A percentile compares a stretch with the other conserved stretches of the same genome.
Evolutionary conservation across 2,113 vertebrate genomes (phyloP).

Genomic region (Paedocypris sp.): DNA sequence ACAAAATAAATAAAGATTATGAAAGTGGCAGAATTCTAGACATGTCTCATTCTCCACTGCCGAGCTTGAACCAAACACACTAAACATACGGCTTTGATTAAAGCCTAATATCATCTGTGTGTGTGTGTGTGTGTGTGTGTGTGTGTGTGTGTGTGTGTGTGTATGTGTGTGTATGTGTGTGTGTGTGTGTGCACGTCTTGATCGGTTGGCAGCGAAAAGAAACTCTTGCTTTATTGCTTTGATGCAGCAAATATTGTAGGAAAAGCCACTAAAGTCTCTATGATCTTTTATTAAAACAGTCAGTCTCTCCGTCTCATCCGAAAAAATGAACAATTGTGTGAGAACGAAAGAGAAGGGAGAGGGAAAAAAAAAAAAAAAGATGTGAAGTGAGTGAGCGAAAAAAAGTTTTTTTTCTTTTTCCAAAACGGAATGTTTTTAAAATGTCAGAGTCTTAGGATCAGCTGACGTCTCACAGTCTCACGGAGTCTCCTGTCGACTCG

Average conservation of each 20-base stretch:
- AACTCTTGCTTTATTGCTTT: constrained; percentile 50
- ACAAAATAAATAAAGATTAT: constrained; percentile 70
- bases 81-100: constrained; percentile 88
- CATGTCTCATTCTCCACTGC: constrained; percentile 55
- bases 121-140: not conserved
- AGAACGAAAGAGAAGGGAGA: not conserved
- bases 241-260: constrained; percentile 49
- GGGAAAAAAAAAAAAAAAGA: not conserved
- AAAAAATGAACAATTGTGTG: constrained; percentile 20
- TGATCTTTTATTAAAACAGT: constrained; percentile 55
- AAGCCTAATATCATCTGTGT: constrained; percentile 73
- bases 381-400: not conserved
- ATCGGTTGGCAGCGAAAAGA: constrained; percentile 39
- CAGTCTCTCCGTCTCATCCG: constrained; percentile 38
- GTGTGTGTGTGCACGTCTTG: not conserved
- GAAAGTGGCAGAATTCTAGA: constrained; percentile 88
- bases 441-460: no score
- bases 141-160: constrained; percentile 10
- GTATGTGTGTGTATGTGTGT: constrained; percentile 11
- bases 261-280: constrained; percentile 55
- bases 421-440: not conserved
- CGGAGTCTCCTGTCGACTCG: no score
- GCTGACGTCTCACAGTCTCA: no score
- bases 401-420: not conserved
- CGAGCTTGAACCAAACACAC: constrained; percentile 44